Percentiles rank a stretch among this genome's conserved stretches.
These are phyloP conservation scores for Pristionchus entomophagus DNA, from an alignment of 2,888 invertebrate genomes.

Conservation along the genomic window DNA sequence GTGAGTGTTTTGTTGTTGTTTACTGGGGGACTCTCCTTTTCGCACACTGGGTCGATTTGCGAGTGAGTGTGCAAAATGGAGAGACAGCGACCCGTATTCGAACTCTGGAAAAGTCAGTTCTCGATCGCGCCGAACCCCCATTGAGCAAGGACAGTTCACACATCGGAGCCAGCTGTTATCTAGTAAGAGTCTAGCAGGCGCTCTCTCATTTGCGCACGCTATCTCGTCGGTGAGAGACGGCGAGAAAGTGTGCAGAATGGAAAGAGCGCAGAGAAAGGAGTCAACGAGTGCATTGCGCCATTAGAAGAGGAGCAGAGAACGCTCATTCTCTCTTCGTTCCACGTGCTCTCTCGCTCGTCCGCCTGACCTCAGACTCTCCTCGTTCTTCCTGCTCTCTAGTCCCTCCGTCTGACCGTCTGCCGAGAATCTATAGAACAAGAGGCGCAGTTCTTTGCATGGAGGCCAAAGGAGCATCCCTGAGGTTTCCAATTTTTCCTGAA, in stretches of 20 bases:
- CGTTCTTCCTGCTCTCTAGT: slow-evolving; percentile 3
- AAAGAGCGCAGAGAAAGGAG: neutral
- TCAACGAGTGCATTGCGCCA: slow-evolving; percentile 22
- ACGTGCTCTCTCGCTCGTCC: slow-evolving; percentile 7
- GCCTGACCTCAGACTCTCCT: slow-evolving; percentile 36
- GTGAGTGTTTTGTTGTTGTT: too few relatives aligned
- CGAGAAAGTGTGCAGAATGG: neutral
- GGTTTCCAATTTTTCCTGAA: neutral
- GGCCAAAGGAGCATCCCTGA: neutral
- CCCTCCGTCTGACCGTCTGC: neutral
- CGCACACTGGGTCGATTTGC: too few relatives aligned
- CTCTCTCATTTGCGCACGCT: neutral
- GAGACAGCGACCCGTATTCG: too few relatives aligned
- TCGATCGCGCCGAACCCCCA: neutral
- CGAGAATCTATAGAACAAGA: neutral
- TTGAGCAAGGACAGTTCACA: neutral
- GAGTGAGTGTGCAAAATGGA: too few relatives aligned
- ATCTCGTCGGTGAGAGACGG: neutral
- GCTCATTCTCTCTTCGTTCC: slow-evolving; percentile 29
- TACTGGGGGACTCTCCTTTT: too few relatives aligned
- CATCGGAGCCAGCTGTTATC: slow-evolving; percentile 8
- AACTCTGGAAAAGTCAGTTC: slow-evolving; percentile 20
- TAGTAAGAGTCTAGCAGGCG: neutral
- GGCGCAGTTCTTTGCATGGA: neutral
- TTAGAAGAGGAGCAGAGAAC: slow-evolving; percentile 9